These are phyloP conservation scores for Brotula barbata DNA, from an alignment of 2,797 vertebrate species.

Conservation along the genomic window DNA sequence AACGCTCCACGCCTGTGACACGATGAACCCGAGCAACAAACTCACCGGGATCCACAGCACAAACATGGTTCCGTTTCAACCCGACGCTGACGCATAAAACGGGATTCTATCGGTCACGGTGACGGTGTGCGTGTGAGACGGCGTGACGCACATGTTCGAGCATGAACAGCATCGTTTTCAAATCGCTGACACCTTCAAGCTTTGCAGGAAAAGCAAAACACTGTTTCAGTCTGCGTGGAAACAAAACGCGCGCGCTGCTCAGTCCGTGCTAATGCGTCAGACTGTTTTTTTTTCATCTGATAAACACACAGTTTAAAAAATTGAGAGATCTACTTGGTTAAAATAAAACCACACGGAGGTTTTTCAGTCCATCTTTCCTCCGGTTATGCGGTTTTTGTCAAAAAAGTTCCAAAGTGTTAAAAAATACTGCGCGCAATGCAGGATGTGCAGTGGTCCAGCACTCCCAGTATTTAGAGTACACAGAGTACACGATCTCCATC, in stretches of 20 bases:
- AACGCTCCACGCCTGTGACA: slow-evolving; percentile 78
- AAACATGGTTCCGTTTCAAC: slow-evolving; percentile 62
- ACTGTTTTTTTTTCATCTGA: background rate
- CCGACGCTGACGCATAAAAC: slow-evolving; percentile 6
- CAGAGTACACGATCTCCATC: slow-evolving; percentile 41
- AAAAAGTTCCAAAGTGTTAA: background rate
- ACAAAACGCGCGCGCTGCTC: background rate
- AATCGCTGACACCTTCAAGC: slow-evolving; percentile 27
- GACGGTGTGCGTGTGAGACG: slow-evolving; percentile 4
- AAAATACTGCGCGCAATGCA: background rate
- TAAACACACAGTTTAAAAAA: no score
- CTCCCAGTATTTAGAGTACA: background rate
- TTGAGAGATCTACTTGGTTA: no score
- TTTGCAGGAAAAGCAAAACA: background rate
- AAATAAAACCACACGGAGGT: background rate
- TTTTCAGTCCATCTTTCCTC: background rate
- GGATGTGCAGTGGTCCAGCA: background rate
- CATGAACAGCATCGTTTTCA: slow-evolving; percentile 28
- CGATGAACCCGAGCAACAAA: slow-evolving; percentile 77
- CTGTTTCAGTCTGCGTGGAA: slow-evolving; percentile 19
- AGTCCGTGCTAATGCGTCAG: no score
- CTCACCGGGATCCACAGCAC: slow-evolving; percentile 72
- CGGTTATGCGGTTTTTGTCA: background rate
- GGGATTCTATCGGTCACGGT: background rate
- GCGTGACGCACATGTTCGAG: slow-evolving; percentile 45